These are phyloP conservation scores for Pristiophorus japonicus DNA, from an alignment of 2,113 vertebrate species.

Conservation along the genomic window DNA sequence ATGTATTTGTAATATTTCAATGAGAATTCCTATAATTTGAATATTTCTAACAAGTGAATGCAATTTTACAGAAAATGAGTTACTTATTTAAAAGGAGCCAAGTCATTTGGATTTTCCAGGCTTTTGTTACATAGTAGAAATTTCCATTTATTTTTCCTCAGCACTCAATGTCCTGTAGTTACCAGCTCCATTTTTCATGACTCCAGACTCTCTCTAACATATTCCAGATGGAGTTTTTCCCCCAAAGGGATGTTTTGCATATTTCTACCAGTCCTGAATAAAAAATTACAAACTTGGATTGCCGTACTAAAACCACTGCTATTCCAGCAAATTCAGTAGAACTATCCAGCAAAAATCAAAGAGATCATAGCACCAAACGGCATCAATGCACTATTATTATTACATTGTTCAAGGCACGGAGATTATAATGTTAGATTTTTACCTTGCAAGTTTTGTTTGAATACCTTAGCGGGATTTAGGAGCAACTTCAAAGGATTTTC, in stretches of 20 bases:
- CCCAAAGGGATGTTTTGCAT: constrained; percentile 32
- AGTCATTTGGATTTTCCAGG: constrained; percentile 2
- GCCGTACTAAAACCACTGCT: neutral
- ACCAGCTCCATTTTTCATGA: neutral
- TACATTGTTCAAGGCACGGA: neutral
- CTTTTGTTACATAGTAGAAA: constrained; percentile 14
- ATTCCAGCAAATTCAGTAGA: neutral
- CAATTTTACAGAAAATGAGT: neutral
- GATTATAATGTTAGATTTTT: neutral
- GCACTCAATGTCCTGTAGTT: constrained; percentile 22
- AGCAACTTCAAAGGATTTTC: constrained; percentile 20
- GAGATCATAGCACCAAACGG: neutral
- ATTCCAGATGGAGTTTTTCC: constrained; percentile 32
- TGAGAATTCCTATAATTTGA: neutral
- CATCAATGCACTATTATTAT: neutral
- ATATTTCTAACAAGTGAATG: neutral
- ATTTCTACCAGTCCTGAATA: constrained; percentile 25
- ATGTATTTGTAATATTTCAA: neutral
- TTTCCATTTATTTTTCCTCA: constrained; percentile 34
- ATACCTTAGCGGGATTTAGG: neutral
- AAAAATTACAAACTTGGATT: constrained; percentile 26
- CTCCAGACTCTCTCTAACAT: constrained; percentile 14
- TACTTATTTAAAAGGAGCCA: neutral
- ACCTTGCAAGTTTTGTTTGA: neutral
- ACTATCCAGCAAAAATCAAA: neutral